Conservation (phyloP, 2,797 vertebrate species). For the Brotula barbata region DNA sequence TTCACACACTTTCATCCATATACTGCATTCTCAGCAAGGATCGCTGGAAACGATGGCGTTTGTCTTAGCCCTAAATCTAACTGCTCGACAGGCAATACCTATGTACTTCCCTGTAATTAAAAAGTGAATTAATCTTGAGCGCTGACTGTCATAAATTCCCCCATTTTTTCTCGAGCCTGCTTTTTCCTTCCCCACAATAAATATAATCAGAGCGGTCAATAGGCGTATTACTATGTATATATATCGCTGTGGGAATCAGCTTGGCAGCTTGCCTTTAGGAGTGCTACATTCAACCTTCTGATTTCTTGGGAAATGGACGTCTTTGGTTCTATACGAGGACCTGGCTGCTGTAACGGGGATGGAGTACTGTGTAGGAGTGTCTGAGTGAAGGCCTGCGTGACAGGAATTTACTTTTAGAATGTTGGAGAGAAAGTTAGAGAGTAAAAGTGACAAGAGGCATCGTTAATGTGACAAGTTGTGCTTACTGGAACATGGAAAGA, state of each 20-base stretch:
- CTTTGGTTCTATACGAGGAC: constrained; percentile 42
- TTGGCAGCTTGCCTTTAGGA: constrained; percentile 52
- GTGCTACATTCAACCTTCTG: constrained; percentile 42
- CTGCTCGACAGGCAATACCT: constrained; percentile 61
- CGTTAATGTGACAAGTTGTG: constrained; percentile 35
- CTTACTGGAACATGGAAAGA: constrained; percentile 50
- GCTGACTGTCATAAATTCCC: constrained; percentile 61
- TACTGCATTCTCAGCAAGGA: constrained; percentile 70
- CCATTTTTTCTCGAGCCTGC: constrained; percentile 41
- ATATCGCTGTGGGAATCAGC: constrained; percentile 48
- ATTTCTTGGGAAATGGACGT: constrained; percentile 42
- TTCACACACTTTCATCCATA: constrained; percentile 53
- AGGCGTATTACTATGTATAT: constrained; percentile 61
- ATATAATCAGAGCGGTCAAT: constrained; percentile 63
- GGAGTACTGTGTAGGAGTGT: constrained; percentile 31
- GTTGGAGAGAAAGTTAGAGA: constrained; percentile 7
- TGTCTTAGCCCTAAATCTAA: constrained; percentile 67
- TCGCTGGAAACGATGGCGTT: constrained; percentile 28
- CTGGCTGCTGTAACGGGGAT: constrained; percentile 26
- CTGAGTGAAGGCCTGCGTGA: constrained; percentile 22
- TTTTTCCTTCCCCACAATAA: constrained; percentile 43
- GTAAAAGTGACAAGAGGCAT: background rate
- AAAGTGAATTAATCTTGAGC: constrained; percentile 69
- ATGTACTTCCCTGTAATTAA: constrained; percentile 73
- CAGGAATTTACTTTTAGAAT: constrained; percentile 12